A percentile compares a stretch with the other conserved stretches of the same genome.
Conservation (phyloP, 2,113 vertebrate genomes). For the Speoplatyrhinus poulsoni region DNA sequence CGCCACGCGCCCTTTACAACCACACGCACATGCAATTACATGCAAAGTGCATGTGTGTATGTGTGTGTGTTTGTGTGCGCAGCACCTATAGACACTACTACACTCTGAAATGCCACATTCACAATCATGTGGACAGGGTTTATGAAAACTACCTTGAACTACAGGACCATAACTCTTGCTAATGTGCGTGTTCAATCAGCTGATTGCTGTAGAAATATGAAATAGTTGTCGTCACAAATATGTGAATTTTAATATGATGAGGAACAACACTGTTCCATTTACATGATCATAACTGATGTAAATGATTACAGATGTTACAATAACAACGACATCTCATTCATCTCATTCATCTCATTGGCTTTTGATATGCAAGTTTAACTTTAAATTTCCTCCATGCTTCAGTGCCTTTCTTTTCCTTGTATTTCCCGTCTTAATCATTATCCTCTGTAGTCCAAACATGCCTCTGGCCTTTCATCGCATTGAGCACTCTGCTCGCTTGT, state of each 20-base stretch:
- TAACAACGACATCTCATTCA: constrained; percentile 11
- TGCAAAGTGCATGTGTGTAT: no score
- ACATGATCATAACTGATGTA: constrained; percentile 4
- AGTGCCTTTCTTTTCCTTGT: constrained; percentile 5
- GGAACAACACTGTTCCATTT: constrained; percentile 1
- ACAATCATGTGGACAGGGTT: background rate
- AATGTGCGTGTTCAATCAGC: background rate
- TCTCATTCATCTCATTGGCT: constrained; percentile 7
- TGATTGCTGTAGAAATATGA: background rate
- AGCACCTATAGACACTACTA: no score
- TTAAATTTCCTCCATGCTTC: background rate
- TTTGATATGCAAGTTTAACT: background rate
- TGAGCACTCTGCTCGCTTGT: background rate
- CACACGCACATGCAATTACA: no score
- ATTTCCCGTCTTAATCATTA: background rate
- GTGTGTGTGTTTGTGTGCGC: no score
- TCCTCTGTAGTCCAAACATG: background rate
- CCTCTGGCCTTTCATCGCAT: background rate
- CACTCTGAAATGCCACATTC: no score
- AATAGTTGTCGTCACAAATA: background rate
- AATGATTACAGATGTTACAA: background rate
- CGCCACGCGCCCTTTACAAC: no score
- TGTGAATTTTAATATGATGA: background rate
- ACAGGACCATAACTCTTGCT: background rate
- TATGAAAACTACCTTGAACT: background rate